Evolutionary conservation across 2,888 invertebrate genomes (phyloP).

Genomic region (Thysanoteuthis rhombus): DNA sequence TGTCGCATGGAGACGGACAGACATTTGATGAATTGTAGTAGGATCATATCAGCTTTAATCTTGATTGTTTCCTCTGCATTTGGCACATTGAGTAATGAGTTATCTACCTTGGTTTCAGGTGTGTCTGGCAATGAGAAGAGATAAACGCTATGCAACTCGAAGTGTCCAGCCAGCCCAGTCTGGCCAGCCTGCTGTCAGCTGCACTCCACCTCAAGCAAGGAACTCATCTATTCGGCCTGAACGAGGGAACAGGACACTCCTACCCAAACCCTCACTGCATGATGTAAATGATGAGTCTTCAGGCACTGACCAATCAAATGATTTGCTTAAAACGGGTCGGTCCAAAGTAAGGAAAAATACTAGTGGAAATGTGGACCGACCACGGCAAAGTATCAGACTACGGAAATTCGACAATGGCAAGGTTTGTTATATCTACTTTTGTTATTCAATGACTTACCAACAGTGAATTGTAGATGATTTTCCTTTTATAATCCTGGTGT

Average conservation of each 20-base stretch:
- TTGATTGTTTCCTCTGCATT: no score
- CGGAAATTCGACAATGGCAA: neutral
- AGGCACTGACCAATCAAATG: neutral
- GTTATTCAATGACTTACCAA: neutral
- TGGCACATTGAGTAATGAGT: neutral
- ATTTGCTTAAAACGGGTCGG: neutral
- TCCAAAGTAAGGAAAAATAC: neutral
- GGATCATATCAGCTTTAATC: no score
- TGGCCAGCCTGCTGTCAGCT: constrained; percentile 13
- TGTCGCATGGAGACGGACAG: no score
- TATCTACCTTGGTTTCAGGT: neutral
- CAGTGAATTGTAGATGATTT: neutral
- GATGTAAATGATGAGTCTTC: neutral
- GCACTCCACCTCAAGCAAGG: neutral
- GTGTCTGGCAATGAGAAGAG: constrained; percentile 24
- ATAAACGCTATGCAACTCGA: constrained; percentile 28
- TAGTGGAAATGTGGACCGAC: neutral
- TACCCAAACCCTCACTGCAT: neutral
- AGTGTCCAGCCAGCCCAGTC: constrained; percentile 16
- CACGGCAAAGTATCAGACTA: neutral
- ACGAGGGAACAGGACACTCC: neutral
- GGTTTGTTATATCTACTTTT: neutral
- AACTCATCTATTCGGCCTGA: neutral
- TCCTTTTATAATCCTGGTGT: no score
- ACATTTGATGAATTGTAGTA: no score